These are phyloP conservation scores for Tonatia bakeri DNA, from an alignment of 2,113 vertebrate species.

Conservation along the genomic window DNA sequence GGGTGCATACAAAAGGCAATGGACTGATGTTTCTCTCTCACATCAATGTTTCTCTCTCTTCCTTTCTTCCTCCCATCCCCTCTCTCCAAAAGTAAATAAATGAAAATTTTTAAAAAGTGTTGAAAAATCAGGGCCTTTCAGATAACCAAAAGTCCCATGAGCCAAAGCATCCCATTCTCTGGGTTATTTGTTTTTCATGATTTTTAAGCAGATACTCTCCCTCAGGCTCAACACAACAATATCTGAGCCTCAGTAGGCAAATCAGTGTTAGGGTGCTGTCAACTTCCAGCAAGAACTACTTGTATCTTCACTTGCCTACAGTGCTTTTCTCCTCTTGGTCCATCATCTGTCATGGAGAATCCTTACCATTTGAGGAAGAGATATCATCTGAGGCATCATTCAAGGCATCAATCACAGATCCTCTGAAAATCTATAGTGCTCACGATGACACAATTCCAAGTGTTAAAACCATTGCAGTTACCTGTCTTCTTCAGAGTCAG, in stretches of 20 bases:
- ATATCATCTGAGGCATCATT: neutral
- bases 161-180: neutral
- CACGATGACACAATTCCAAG: neutral
- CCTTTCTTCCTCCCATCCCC: too few species aligned
- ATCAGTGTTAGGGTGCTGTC: neutral
- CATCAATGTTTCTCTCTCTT: too few species aligned
- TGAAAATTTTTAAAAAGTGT: too few species aligned
- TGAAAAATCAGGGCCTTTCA: neutral
- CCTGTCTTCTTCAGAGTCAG: neutral
- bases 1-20: too few species aligned
- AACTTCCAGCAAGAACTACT: neutral
- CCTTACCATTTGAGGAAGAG: neutral
- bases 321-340: neutral
- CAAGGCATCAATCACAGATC: neutral
- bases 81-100: too few species aligned
- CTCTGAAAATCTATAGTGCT: neutral
- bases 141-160: neutral
- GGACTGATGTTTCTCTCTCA: too few species aligned
- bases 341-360: neutral
- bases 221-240: neutral
- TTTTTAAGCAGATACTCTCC: neutral
- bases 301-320: neutral
- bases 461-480: neutral
- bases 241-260: neutral
- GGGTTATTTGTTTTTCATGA: neutral